Evolutionary conservation across 1,140 invertebrate genomes (phyloP).

Genomic region (Orchestia grillus): DNA sequence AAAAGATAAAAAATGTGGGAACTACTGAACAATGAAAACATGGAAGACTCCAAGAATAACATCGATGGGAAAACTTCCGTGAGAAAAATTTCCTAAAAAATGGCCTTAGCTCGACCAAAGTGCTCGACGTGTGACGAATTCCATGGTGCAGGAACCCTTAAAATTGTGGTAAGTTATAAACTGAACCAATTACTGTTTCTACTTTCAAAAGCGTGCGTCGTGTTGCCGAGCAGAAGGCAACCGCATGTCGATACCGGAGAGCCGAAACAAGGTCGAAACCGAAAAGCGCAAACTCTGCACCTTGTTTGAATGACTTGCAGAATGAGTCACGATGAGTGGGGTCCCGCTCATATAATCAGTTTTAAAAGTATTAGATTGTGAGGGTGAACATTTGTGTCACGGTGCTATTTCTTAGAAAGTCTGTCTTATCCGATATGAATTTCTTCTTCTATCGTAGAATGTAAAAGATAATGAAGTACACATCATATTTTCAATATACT

Average conservation of each 20-base stretch:
- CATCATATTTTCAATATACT: no score
- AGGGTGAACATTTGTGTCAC: neutral
- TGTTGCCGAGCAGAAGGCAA: neutral
- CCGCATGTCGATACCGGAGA: neutral
- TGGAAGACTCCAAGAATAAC: neutral
- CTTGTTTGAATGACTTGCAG: no score
- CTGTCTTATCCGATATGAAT: no score
- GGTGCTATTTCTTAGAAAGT: neutral
- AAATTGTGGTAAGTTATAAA: neutral
- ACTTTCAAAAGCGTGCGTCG: neutral
- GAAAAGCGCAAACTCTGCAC: no score
- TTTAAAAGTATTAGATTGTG: neutral
- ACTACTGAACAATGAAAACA: neutral
- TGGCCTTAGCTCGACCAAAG: neutral
- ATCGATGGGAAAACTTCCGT: neutral
- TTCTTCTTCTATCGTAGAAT: no score
- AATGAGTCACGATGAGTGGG: no score
- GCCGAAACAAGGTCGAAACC: neutral
- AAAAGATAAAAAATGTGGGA: neutral
- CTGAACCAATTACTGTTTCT: neutral
- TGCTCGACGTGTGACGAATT: neutral
- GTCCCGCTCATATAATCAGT: neutral
- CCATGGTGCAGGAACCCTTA: no score
- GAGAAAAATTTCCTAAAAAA: neutral
- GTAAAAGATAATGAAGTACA: no score